Evolutionary conservation across 2,888 invertebrate genomes (phyloP).

Genomic region (Drosophila imparisetae): DNA sequence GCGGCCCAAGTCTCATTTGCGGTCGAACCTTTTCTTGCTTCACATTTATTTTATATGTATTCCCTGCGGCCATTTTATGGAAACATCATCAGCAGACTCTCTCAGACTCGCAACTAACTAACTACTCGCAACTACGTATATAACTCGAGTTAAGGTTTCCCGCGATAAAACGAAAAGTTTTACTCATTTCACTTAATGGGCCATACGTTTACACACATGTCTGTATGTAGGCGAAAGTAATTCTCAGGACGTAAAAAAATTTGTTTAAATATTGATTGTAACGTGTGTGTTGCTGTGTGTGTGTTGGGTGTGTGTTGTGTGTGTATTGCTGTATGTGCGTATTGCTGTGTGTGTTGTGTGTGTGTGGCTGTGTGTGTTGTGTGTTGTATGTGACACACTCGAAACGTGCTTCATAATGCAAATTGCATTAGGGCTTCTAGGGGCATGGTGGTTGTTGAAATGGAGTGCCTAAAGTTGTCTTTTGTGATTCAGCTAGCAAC

Average conservation of each 20-base stretch:
- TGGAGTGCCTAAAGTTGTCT: constrained; percentile 1
- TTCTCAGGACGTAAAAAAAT: constrained; percentile 8
- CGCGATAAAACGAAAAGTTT: constrained; percentile 8
- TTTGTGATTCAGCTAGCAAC: constrained; percentile 8
- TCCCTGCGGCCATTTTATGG: constrained; percentile 69
- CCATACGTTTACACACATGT: constrained; percentile 6
- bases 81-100: constrained; percentile 54
- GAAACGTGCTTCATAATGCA: constrained; percentile 41
- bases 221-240: constrained; percentile 2
- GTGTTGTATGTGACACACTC: constrained; percentile 13
- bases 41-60: constrained; percentile 53
- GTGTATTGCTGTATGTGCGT: too few relatives aligned
- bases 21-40: constrained; percentile 23
- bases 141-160: background rate
- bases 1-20: constrained; percentile 43
- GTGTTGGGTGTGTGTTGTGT: background rate
- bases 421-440: constrained; percentile 11
- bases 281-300: constrained; percentile 5
- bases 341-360: too few relatives aligned
- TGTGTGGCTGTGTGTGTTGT: background rate
- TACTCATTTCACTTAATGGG: constrained; percentile 36
- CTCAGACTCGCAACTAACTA: background rate
- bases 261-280: constrained; percentile 50
- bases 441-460: background rate
- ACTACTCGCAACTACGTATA: background rate